Evolutionary conservation across 2,797 vertebrate genomes (phyloP), one percentile per base, ranked within the genome.

Genomic region (Fundulus diaphanus): DNA sequence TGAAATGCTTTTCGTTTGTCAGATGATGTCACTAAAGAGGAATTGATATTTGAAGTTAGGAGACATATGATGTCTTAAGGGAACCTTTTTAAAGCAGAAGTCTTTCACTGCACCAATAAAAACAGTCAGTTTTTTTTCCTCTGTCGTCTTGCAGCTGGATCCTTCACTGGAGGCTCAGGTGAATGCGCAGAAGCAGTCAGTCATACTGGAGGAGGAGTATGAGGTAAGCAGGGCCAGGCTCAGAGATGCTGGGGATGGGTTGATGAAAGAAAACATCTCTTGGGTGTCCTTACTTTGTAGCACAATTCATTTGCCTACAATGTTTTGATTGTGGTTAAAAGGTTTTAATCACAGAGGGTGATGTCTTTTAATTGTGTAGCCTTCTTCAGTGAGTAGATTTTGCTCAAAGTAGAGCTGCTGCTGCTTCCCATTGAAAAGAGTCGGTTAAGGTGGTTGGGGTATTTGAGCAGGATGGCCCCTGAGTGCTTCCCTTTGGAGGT

Each of bases 201-300:
- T 93, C 65, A 93, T 97, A 1, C 91, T 99, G 93, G 95, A 98
- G 88, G 96, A 97, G 61, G 96, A 99, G 87, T 99, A 97, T 27
- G 89, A 97, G 97, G 98, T 99, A 77, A 84, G 81, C 8, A 61
- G 49, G 65, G 29, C 56, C 22, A 16, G 66, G 52, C n/a, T 29
- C 51, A 59, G 52, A 33, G 48, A 11, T 20, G 40, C n/a, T 12
- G 37, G n/a, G 35, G 33, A 42, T 27, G 7, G 56, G 27, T 29
- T 7, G 29, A 24, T 5, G 59, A 13, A 22, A 35, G 33, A 31
- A 37, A 37, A 37, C 33, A 33, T 9, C 20, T 12, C 18, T 20
- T 3, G 57, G 6, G 31, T 18, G 56, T 29, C 15, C 29, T 1
- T 18, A 15, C 16, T 63, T 24, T 37, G 31, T 24, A 63, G 22